Conservation (phyloP, 2,888 invertebrate species). For the Meghimatium bilineatum region DNA sequence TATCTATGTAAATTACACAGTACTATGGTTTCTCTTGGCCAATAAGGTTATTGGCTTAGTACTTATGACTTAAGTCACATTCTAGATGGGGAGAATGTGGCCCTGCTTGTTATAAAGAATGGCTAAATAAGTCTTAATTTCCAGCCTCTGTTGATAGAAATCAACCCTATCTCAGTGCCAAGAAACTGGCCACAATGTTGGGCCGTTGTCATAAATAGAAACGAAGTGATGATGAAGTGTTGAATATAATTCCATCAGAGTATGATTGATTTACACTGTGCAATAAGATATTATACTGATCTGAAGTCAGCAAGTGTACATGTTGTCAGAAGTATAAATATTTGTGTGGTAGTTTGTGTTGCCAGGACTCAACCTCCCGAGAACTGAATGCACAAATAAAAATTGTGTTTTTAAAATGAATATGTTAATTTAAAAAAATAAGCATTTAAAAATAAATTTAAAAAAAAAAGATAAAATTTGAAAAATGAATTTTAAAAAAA, state of each 20-base stretch:
- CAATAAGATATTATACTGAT: conserved; percentile 20
- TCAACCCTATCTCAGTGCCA: no score
- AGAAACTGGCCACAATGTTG: no score
- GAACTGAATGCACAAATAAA: conserved; percentile 14
- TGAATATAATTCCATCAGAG: background rate
- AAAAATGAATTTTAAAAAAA: conserved; percentile 18
- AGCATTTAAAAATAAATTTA: background rate
- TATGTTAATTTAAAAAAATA: background rate
- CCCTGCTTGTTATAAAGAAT: no score
- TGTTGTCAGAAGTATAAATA: background rate
- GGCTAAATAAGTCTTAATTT: no score
- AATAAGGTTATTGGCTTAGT: no score
- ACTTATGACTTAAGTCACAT: no score
- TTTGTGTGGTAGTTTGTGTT: background rate
- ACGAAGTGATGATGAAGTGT: background rate
- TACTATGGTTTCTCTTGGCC: no score
- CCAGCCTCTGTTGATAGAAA: no score
- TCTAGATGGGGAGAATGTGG: no score
- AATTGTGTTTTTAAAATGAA: conserved; percentile 15
- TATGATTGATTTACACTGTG: conserved; percentile 6
- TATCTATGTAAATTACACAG: no score
- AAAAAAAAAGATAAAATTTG: conserved; percentile 3
- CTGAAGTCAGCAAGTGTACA: background rate
- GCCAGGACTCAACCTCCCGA: background rate
- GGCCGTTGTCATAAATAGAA: background rate